phyloP scores from a whole-genome alignment of 2,113 vertebrate species.

The Prionailurus bengalensis region DNA sequence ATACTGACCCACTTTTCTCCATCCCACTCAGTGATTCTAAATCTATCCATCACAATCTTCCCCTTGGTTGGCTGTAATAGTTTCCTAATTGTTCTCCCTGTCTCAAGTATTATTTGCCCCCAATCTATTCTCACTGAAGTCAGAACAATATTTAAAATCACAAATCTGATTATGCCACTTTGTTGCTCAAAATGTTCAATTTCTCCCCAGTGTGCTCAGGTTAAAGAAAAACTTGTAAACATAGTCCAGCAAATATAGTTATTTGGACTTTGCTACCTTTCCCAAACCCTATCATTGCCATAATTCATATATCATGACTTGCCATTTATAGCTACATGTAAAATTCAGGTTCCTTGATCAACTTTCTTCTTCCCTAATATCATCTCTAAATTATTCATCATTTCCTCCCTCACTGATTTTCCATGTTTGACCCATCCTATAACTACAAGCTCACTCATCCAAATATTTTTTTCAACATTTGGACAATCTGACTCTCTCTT shows the following conservation, averaged over 20 bases:
- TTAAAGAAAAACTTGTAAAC: not conserved
- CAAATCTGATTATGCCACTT: not conserved
- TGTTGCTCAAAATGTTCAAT: not conserved
- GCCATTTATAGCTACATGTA: not conserved
- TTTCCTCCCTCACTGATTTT: not conserved
- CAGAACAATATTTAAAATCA: not conserved
- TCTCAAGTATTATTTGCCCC: not conserved
- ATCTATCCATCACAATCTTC: not conserved
- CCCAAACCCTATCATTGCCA: rapidly evolving
- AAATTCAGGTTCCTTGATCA: not conserved
- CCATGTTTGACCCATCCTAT: not conserved
- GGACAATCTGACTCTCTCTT: not conserved
- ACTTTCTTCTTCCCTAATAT: not conserved
- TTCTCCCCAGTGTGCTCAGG: not conserved
- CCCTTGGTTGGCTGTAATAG: not conserved
- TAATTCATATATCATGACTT: not conserved
- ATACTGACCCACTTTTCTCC: conserved; percentile 28
- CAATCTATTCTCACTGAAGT: not conserved
- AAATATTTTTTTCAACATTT: not conserved
- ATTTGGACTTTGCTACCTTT: not conserved
- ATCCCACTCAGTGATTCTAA: not conserved
- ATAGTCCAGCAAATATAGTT: not conserved
- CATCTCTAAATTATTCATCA: not conserved
- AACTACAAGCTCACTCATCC: not conserved
- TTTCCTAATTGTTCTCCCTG: not conserved